These are phyloP conservation scores for Cryptocephalus primarius DNA, from an alignment of 2,888 invertebrate species.

Conservation along the genomic window DNA sequence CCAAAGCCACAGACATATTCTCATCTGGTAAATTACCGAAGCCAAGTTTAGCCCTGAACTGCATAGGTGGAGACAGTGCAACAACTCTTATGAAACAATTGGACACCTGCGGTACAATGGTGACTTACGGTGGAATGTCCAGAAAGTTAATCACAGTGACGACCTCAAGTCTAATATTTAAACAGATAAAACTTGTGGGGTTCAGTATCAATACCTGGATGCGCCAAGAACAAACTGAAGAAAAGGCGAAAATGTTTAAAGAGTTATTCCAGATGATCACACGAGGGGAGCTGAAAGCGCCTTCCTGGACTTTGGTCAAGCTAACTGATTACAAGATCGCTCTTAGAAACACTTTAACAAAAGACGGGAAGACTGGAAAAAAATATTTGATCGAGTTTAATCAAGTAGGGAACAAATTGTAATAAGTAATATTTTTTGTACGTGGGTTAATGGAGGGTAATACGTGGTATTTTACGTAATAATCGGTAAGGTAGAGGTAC, in stretches of 20 bases:
- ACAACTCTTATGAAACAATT: slow-evolving; percentile 69
- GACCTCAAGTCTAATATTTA: slow-evolving; percentile 72
- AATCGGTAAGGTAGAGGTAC: no score
- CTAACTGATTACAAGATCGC: slow-evolving; percentile 66
- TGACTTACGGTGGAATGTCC: slow-evolving; percentile 95
- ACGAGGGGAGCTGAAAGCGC: slow-evolving; percentile 58
- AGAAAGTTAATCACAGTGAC: slow-evolving; percentile 74
- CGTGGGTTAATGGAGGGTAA: no score
- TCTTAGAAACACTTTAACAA: slow-evolving; percentile 53
- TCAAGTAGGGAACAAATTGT: not conserved
- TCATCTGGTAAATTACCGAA: slow-evolving; percentile 43
- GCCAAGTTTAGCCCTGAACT: slow-evolving; percentile 83
- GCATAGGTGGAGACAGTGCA: slow-evolving; percentile 85
- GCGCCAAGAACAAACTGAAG: slow-evolving; percentile 42
- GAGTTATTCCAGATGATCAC: slow-evolving; percentile 61
- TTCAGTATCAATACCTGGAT: slow-evolving; percentile 91
- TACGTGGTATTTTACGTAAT: no score
- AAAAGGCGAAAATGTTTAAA: slow-evolving; percentile 61
- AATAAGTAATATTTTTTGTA: no score
- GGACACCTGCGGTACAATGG: slow-evolving; percentile 60
- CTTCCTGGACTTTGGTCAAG: slow-evolving; percentile 57
- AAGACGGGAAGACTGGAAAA: slow-evolving; percentile 61
- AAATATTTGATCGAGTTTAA: slow-evolving; percentile 63
- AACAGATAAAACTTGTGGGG: slow-evolving; percentile 64
- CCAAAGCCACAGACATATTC: slow-evolving; percentile 51